Percentiles rank a stretch among this genome's conserved stretches.
Evolutionary conservation across 1,140 invertebrate genomes (phyloP).

Genomic region (Drosophila pruinosa): DNA sequence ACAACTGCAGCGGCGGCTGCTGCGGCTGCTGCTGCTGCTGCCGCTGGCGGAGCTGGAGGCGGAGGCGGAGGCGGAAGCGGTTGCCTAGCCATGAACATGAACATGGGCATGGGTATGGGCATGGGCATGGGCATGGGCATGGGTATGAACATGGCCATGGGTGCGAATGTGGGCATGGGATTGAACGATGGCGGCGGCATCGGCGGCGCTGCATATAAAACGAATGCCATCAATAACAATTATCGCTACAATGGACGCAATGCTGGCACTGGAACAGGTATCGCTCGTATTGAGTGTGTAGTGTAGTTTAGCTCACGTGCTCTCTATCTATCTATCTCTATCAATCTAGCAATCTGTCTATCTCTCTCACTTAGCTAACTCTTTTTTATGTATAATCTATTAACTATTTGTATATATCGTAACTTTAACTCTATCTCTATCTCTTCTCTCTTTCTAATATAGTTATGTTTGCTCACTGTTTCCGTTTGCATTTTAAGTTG

Average conservation of each 20-base stretch:
- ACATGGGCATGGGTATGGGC: conserved; percentile 27
- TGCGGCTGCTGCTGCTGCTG: conserved; percentile 17
- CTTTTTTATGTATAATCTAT: conserved; percentile 3
- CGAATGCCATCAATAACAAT: conserved; percentile 82
- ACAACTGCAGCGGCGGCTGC: conserved; percentile 2
- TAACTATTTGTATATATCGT: conserved; percentile 14
- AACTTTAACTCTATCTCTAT: background rate
- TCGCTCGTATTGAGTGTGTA: conserved; percentile 69
- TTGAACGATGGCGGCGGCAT: conserved; percentile 35
- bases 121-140: conserved; percentile 29
- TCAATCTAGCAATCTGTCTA: conserved; percentile 20
- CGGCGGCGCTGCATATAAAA: conserved; percentile 68
- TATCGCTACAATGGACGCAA: conserved; percentile 82
- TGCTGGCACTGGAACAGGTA: conserved; percentile 77
- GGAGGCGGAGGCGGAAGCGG: background rate
- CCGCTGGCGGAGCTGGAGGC: conserved; percentile 23
- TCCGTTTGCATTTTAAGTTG: conserved; percentile 10
- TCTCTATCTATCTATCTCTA: conserved; percentile 2
- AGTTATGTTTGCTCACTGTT: conserved; percentile 5
- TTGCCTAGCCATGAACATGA: conserved; percentile 9
- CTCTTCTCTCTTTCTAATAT: background rate
- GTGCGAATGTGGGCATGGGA: conserved; percentile 13
- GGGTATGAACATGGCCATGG: conserved; percentile 1
- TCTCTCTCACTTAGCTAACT: conserved; percentile 9
- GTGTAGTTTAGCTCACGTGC: conserved; percentile 42